Percentiles rank a stretch among this genome's conserved stretches.
Conservation (phyloP, 1,140 invertebrate species). For the Carposina sasakii region DNA sequence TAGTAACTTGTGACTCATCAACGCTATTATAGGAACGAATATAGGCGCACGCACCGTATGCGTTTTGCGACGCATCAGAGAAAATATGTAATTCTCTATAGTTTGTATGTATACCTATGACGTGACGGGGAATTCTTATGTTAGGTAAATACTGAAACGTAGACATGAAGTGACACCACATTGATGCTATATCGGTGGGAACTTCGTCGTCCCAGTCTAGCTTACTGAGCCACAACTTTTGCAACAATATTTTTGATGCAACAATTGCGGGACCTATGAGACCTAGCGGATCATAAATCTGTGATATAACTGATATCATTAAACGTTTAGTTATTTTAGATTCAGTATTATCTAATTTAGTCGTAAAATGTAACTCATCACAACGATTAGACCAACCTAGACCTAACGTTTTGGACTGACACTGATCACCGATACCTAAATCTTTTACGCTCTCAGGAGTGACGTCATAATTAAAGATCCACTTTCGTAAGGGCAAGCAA, state of each 20-base stretch:
- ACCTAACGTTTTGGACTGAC: slow-evolving; percentile 8
- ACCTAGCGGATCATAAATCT: slow-evolving; percentile 51
- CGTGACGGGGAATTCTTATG: slow-evolving; percentile 6
- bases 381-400: slow-evolving; percentile 1
- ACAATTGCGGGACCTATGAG: slow-evolving; percentile 43
- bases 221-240: slow-evolving; percentile 44
- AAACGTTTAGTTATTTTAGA: neutral
- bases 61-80: slow-evolving; percentile 4
- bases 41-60: slow-evolving; percentile 6
- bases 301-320: slow-evolving; percentile 1
- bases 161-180: slow-evolving; percentile 3
- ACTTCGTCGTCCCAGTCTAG: slow-evolving; percentile 55
- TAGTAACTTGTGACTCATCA: neutral
- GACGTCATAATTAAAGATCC: slow-evolving; percentile 3
- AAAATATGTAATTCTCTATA: slow-evolving; percentile 5
- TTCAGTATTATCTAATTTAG: neutral
- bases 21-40: neutral
- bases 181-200: slow-evolving; percentile 5
- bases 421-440: neutral
- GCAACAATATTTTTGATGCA: slow-evolving; percentile 50
- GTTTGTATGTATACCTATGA: neutral
- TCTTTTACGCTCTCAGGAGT: neutral
- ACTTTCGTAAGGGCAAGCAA: slow-evolving; percentile 4
- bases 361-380: slow-evolving; percentile 4
- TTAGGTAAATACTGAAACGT: neutral